Base-by-base conservation (phyloP, 2,797 vertebrate species). In the Otolemur crassicaudatus region DNA sequence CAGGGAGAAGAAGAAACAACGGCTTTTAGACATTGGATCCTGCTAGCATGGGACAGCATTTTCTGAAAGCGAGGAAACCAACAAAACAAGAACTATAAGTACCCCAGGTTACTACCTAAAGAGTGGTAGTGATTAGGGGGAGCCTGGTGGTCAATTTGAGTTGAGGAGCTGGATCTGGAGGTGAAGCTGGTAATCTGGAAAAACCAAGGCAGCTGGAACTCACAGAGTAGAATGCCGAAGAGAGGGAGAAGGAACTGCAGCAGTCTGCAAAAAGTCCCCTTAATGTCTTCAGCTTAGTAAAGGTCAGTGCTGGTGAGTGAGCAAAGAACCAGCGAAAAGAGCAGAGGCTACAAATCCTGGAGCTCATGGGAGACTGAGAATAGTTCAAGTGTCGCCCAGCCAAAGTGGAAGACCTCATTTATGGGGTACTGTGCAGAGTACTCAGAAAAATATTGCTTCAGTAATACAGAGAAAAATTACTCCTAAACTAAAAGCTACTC, bases 151-250 rank as follows among this genome's bases (percentile, higher is more conserved):
- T 25, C 83, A 34, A 16, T 5, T 1, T 3, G 25, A 89, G 46
- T 7, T 37, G 22, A 81, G 27, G 70, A 63, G 34, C 20, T n/a
- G 49, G 29, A 63, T 31, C 12, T 53, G 46, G 20, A 87, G 49
- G 49, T 49, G 49, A 49, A 49, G 10, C 1, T 27, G 20, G 58
- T 5, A 19, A 16, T 6, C 37, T 34, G 29, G 87, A 11, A 43
- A 87, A 94, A 92, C 22, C 76, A 80, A 92, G 13, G n/a, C 19
- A 83, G 31, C 27, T 80, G 56, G 31, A 34, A 83, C 65, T 79
- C 70, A 58, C 10, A 63, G 31, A 65, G 16, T 31, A n/a, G 49
- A 53, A 43, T 16, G 23, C 31, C 73, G 4, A 53, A 23, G 34
- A 49, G 17, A 70, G 16, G 31, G 72, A 22, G 6, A 70, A n/a